phyloP scores from a whole-genome alignment of 2,888 invertebrate genomes.

The Piscicola geometra region DNA sequence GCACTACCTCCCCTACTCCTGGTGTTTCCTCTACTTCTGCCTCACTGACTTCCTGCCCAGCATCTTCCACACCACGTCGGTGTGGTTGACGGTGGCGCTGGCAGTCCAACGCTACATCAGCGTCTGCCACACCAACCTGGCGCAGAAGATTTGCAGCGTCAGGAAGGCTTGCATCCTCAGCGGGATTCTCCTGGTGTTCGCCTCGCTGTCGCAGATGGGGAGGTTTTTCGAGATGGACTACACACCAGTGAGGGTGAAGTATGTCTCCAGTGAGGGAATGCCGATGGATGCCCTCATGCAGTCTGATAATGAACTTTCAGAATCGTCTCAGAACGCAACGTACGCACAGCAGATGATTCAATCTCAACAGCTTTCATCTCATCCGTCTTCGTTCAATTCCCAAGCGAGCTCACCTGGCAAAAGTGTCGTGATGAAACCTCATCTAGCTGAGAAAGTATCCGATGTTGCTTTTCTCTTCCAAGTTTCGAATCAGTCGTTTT shows the following conservation, averaged over 20 bases:
- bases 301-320: too few relatives aligned
- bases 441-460: too few relatives aligned
- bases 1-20: constrained; percentile 70
- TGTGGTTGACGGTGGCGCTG: constrained; percentile 40
- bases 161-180: constrained; percentile 69
- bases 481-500: too few relatives aligned
- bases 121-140: constrained; percentile 84
- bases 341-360: too few relatives aligned
- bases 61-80: constrained; percentile 44
- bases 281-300: not conserved
- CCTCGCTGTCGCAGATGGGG: constrained; percentile 60
- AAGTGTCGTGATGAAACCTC: too few relatives aligned
- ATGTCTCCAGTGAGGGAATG: too few relatives aligned
- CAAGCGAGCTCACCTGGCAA: too few relatives aligned
- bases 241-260: constrained; percentile 60
- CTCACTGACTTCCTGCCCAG: constrained; percentile 51
- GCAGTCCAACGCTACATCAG: constrained; percentile 78
- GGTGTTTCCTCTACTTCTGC: constrained; percentile 69
- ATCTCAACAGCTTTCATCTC: too few relatives aligned
- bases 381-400: too few relatives aligned
- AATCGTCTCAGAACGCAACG: too few relatives aligned
- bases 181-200: constrained; percentile 65
- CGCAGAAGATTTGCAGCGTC: constrained; percentile 67
- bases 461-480: too few relatives aligned
- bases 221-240: constrained; percentile 35